Evolutionary conservation across 1,140 invertebrate species (phyloP), one percentile per base, ranked within the genome.

Genomic region (Drosophila funebris): DNA sequence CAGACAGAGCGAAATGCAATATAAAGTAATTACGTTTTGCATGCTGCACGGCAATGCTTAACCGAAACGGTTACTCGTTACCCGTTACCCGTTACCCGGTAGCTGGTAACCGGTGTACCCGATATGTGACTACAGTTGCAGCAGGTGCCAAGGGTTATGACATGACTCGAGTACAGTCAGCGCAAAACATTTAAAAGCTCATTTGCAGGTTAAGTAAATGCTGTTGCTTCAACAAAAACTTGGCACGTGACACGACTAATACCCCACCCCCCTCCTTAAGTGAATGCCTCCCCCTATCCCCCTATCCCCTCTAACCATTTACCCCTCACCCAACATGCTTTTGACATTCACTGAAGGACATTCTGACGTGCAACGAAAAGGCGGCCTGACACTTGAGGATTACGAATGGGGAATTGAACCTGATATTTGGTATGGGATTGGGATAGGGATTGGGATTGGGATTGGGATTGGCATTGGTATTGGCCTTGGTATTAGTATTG

Each of bases 331-430:
- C 20, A 22, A 36, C 11, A 36, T 36, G 11, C 33, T 11, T 33
- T 7, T 73, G 71, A 58, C 72, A 70, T 75, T 70, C 58, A 36
- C 66, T 70, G 64, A 70, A 75, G 72, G 64, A 58, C 58, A 54
- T 56, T 63, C 33, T 48, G 22, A 27, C 22, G 6, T 46, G 44
- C 36, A 39, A 36, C 31, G 16, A 18, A 36, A 53, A 20, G 33
- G 16, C 16, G 41, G 18, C 41, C 41, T 20, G 6, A 6, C 41
- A 20, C 14, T 27, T 16, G 13, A 0, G 14, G 9, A 48, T 13
- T 16, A 54, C 13, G 22, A 3, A 18, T 37, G 13, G 54, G 6
- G 0, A 5, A 31, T 36, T 0, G 44, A 14, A 4, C 7, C 3
- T 8, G 9, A 22, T 11, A 20, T 14, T 18, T 3, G 13, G 39